phyloP scores from a whole-genome alignment of 2,113 vertebrate species.

The Plectropomus leopardus region DNA sequence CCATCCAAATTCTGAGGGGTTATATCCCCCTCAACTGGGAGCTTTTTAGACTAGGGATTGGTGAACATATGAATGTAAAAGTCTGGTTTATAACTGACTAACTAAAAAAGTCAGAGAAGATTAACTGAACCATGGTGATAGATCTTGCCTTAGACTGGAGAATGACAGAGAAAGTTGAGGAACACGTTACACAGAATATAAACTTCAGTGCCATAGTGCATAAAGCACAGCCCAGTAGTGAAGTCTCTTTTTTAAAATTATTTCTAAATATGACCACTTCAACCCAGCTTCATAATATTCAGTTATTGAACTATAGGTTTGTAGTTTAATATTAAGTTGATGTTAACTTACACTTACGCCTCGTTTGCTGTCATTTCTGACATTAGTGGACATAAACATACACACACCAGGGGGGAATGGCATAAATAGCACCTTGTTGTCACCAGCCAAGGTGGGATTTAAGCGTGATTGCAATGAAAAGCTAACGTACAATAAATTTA shows the following conservation, averaged over 20 bases:
- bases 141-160: background rate
- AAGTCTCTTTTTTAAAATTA: no score
- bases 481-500: background rate
- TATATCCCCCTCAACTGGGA: background rate
- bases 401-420: background rate
- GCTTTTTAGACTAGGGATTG: background rate
- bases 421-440: slow-evolving; percentile 23
- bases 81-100: background rate
- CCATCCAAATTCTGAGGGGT: no score
- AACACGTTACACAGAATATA: background rate
- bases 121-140: background rate
- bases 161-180: background rate
- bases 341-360: background rate
- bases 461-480: background rate
- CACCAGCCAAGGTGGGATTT: slow-evolving; percentile 17
- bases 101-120: background rate
- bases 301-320: background rate
- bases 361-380: slow-evolving; percentile 19
- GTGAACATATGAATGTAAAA: background rate
- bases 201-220: background rate
- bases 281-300: background rate
- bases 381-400: slow-evolving; percentile 4
- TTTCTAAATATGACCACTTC: background rate
- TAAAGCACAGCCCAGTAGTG: background rate
- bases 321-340: background rate